A percentile compares a stretch with the other conserved stretches of the same genome.
Evolutionary conservation across 2,797 vertebrate species (phyloP).

Genomic region (Cuculus canorus): DNA sequence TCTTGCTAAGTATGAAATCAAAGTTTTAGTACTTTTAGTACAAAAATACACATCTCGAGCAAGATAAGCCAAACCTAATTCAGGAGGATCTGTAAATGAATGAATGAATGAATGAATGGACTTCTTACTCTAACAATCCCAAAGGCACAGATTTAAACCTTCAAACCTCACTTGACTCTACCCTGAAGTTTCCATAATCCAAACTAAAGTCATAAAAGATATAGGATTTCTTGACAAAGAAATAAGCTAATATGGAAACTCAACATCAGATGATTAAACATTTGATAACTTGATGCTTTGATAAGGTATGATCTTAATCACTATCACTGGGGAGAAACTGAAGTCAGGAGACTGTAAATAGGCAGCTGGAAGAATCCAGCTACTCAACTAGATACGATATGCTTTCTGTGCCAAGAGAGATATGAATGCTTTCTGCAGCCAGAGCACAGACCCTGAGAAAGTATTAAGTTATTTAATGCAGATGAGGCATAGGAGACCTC

Average conservation of each 20-base stretch:
- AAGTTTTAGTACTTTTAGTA: slow-evolving; percentile 14
- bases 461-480: neutral
- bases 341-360: slow-evolving; percentile 3
- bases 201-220: slow-evolving; percentile 1
- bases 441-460: neutral
- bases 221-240: neutral
- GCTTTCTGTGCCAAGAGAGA: neutral
- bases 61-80: slow-evolving; percentile 38
- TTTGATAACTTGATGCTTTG: slow-evolving; percentile 18
- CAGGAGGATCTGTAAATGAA: neutral
- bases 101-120: neutral
- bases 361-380: neutral
- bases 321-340: neutral
- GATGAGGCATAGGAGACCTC: neutral
- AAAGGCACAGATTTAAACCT: neutral
- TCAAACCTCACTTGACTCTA: neutral
- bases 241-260: neutral
- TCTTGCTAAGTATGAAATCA: slow-evolving; percentile 20
- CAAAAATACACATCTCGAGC: slow-evolving; percentile 34
- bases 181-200: slow-evolving; percentile 16
- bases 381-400: neutral
- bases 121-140: slow-evolving; percentile 27
- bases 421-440: neutral
- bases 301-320: neutral
- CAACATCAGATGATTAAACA: neutral